Base-by-base conservation (phyloP, 2,797 vertebrate genomes). In the Chiloscyllium punctatum region DNA sequence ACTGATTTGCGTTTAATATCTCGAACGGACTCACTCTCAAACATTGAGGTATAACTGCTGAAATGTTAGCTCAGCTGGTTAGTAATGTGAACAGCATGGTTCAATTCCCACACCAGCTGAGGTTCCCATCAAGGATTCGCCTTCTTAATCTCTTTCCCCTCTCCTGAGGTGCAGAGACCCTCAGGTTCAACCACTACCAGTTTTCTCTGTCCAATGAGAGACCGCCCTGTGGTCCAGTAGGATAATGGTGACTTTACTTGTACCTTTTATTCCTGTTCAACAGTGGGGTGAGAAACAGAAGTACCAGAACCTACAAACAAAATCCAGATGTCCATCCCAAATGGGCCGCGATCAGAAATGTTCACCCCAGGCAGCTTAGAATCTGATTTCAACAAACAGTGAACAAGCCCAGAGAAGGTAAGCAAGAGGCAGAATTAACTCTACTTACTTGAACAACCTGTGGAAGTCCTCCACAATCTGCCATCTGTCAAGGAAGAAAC, bases 401-500 rank as follows among this genome's bases (percentile, higher is more conserved):
- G 30, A 79, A 37, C 15, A 79, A 37, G 33, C 37, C 57, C 57
- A 62, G 57, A 62, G 57, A 11, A 62, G 57, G 0, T 6, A 42
- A 2, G 82, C 7, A 42, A 62, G 90, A 69, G 3, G 33, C 11
- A 25, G 66, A 3, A 42, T 9, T 13, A 18, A 57, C 51, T 27
- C 37, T 33, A 96, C 98, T 98, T 97, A 99, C 99, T 98, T 99
- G 99, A 95, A 99, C 98, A 95, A 99, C 98, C 97, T 99, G 99
- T 84, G 99, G 99, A 95, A 99, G 97, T 53, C 99, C 99, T 48
- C 99, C 99, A 4, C 99, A 99, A 97, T 99, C 99, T 0, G 99
- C 98, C 99, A 99, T 99, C 99, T 99, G 96, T 95, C 97, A 97
- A 91, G 95, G 82, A 74, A 94, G 68, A 16, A 62, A n/a, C 72